A percentile compares a stretch with the other conserved stretches of the same genome.
Conservation (phyloP, 2,797 vertebrate genomes). For the Poecilia picta region DNA sequence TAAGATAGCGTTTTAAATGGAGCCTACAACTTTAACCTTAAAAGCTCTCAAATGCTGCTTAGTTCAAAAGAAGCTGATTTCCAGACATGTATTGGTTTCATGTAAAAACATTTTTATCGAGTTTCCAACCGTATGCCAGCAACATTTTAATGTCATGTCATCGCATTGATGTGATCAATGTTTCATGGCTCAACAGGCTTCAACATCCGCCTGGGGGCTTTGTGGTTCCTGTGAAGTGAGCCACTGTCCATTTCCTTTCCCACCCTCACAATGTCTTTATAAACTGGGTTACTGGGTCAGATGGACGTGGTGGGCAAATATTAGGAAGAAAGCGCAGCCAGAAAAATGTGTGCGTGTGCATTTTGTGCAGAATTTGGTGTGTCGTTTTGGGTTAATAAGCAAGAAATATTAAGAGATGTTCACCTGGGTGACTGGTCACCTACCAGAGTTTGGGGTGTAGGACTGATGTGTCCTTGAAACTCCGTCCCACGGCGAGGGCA, state of each 20-base stretch:
- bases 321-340: conserved; percentile 60
- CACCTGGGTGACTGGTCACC: not conserved
- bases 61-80: not conserved
- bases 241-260: conserved; percentile 74
- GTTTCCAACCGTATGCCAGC: not conserved
- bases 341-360: conserved; percentile 43
- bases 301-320: conserved; percentile 58
- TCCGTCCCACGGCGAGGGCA: not conserved
- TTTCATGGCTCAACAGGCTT: conserved; percentile 38
- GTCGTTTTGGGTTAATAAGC: not conserved
- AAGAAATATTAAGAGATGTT: not conserved
- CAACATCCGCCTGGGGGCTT: conserved; percentile 68
- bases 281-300: conserved; percentile 50
- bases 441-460: not conserved
- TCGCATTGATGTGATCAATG: not conserved
- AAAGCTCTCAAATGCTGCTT: not conserved
- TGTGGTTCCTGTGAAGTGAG: conserved; percentile 72
- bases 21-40: not conserved
- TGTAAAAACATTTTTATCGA: not conserved
- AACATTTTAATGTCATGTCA: not conserved
- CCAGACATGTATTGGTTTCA: not conserved
- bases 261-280: conserved; percentile 78
- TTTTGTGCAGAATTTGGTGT: conserved; percentile 24
- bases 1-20: not conserved
- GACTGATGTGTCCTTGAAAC: not conserved